A percentile compares a stretch with the other conserved stretches of the same genome.
phyloP scores from a whole-genome alignment of 2,888 invertebrate species.

The Apomyelois bistriatella region DNA sequence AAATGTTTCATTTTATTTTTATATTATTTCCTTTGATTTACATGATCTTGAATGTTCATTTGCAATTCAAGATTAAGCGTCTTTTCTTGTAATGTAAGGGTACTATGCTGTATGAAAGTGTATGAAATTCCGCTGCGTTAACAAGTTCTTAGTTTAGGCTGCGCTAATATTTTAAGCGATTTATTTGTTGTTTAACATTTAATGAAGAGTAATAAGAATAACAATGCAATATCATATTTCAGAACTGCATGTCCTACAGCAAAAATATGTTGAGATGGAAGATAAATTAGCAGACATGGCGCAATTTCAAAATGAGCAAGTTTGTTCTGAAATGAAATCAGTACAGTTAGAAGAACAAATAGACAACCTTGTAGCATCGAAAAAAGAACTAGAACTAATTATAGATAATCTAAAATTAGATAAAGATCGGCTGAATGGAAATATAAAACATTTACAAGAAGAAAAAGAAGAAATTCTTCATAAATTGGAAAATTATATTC shows the following conservation, averaged over 20 bases:
- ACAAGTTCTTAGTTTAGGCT: too few relatives aligned
- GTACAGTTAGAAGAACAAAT: slow-evolving; percentile 90
- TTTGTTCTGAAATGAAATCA: slow-evolving; percentile 88
- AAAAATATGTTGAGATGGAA: slow-evolving; percentile 81
- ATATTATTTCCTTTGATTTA: too few relatives aligned
- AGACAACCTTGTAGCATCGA: slow-evolving; percentile 75
- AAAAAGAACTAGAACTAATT: slow-evolving; percentile 68
- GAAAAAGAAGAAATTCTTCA: slow-evolving; percentile 81
- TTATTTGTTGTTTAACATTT: too few relatives aligned
- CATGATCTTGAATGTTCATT: too few relatives aligned
- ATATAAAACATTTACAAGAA: slow-evolving; percentile 76
- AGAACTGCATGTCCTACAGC: slow-evolving; percentile 80
- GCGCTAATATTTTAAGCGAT: too few relatives aligned
- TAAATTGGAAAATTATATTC: slow-evolving; percentile 83
- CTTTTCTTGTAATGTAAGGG: too few relatives aligned
- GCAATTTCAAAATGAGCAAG: slow-evolving; percentile 83
- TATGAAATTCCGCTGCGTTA: too few relatives aligned
- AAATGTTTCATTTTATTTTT: background rate
- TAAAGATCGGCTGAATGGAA: slow-evolving; percentile 74
- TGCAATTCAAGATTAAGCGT: too few relatives aligned
- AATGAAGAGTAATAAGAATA: too few relatives aligned
- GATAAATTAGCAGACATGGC: slow-evolving; percentile 81
- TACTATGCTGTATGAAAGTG: too few relatives aligned
- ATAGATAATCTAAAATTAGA: slow-evolving; percentile 73
- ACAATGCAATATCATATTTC: slow-evolving; percentile 32